Base-by-base conservation (phyloP, 2,888 invertebrate genomes). In the Meghimatium bilineatum region DNA sequence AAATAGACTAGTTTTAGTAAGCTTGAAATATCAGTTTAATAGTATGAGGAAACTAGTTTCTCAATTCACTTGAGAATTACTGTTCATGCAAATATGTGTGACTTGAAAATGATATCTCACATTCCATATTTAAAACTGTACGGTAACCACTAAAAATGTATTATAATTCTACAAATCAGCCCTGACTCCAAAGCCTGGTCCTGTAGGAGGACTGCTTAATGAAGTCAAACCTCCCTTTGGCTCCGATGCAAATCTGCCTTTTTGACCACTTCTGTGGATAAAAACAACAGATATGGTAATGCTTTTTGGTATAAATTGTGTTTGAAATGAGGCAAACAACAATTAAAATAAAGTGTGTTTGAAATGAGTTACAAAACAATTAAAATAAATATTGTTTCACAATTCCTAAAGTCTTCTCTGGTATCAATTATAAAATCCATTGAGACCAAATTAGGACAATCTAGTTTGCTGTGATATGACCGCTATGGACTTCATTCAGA, bases 131-230 rank as follows among this genome's bases (percentile, higher is more conserved):
- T 56, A 23, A 17, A 17, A 56, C 56, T 56, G 56, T 14, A 56
- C 8, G 6, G 6, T n/a, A 17, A 63, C n/a, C 5, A 17, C 14
- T n/a, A 26, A 26, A n/a, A 26, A 63, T 63, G 3, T 63, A n/a
- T n/a, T 63, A 63, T 26, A 10, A 66, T 1, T 49, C 63, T 95
- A 96, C 89, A 96, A 95, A 93, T 96, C 96, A 87, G 95, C 91
- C 91, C 97, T 96, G 80, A 98, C 94, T 56, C 97, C 97, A 93
- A 96, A 98, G 38, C 99, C 99, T 29, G 99, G 98, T 17, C 97
- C 98, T 83, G 96, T 96, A 14, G 99, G 99, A 87, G 97, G 96
- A 89, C 96, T 96, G 32, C 95, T 97, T 60, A 99, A 94, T 0
- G 97, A 97, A 0, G 99, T 99, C 23, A 98, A 95, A 12, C 97